Evolutionary conservation across 1,140 invertebrate genomes (phyloP).

Genomic region (Calliopsis andreniformis): DNA sequence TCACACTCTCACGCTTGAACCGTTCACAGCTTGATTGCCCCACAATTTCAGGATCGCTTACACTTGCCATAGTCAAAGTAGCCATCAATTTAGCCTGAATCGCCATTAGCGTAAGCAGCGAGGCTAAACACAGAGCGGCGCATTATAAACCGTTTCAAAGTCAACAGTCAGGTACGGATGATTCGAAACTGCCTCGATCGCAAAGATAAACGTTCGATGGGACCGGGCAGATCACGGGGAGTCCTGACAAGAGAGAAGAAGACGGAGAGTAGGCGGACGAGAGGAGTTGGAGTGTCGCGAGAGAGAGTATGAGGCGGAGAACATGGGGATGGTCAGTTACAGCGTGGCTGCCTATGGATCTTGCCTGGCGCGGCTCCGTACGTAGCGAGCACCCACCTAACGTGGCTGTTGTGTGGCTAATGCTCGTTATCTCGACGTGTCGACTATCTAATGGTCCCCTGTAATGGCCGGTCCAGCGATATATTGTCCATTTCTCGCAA

Average conservation of each 20-base stretch:
- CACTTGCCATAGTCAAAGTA: not conserved
- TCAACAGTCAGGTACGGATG: not conserved
- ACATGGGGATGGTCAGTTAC: constrained; percentile 33
- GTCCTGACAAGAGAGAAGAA: not conserved
- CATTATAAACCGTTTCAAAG: constrained; percentile 2
- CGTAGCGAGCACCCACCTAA: constrained; percentile 67
- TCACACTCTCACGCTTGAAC: not conserved
- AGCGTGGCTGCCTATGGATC: constrained; percentile 60
- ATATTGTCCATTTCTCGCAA: constrained; percentile 80
- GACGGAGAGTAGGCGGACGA: not conserved
- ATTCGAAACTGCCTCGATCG: constrained; percentile 3
- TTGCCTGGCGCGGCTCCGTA: constrained; percentile 52
- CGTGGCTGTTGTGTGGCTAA: constrained; percentile 78
- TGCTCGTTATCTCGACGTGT: constrained; percentile 81
- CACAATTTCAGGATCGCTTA: not conserved
- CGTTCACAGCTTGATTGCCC: not conserved
- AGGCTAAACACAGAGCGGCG: not conserved
- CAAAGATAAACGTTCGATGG: not conserved
- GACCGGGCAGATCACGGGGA: not conserved
- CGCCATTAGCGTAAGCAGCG: constrained; percentile 22
- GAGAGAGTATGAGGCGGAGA: constrained; percentile 10
- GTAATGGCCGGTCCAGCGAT: constrained; percentile 79
- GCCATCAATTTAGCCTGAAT: constrained; percentile 11
- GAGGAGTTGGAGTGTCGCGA: not conserved
- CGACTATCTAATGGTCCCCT: constrained; percentile 80